Base-by-base conservation (phyloP, 2,888 invertebrate species). In the Agriopis aurantiaria region DNA sequence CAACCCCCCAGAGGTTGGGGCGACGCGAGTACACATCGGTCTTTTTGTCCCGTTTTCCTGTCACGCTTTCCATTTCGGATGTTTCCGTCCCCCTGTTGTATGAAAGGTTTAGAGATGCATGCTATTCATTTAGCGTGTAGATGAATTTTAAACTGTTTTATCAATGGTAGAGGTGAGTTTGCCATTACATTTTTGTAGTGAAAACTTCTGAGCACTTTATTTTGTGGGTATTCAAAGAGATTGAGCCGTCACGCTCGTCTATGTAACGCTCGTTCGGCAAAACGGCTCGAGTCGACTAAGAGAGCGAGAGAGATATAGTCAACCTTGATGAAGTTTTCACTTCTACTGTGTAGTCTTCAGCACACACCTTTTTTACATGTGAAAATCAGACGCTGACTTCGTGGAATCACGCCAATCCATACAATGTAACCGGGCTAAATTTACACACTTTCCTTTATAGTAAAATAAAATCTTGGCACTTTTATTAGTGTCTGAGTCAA, bases 41-140 rank as follows among this genome's bases (percentile, higher is more conserved):
- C 86, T 88, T 89, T 91, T 91, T 91, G 86, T 86, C 80, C 84
- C 81, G 83, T 87, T 91, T 89, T 89, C 88, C 89, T 88, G 87
- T 84, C 87, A 87, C 84, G 87, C 85, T 90, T 89, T 86, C 86
- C 87, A 88, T 89, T 89, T 87, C 87, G 84, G 82, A 85, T 85
- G 80, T 82, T 75, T 75, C 84, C 80, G 72, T 88, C 86, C 82
- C 69, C 80, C 87, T 78, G 65, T 67, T 45, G 53, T 62, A 63
- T 71, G 66, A 69, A 73, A 62, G 60, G 52, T 65, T 62, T 68
- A 72, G 69, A 65, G 63, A 68, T 71, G 68, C n/a, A 43, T 59
- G 64, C 40, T 45, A 65, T 63, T 51, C 55, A 55, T 68, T 64
- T 59, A 63, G 55, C 48, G 7, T 55, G 57, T 61, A 43, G 57